Percentiles rank a stretch among this genome's conserved stretches.
Evolutionary conservation across 2,888 invertebrate genomes (phyloP).

Genomic region (Tetheella fluctuosa): DNA sequence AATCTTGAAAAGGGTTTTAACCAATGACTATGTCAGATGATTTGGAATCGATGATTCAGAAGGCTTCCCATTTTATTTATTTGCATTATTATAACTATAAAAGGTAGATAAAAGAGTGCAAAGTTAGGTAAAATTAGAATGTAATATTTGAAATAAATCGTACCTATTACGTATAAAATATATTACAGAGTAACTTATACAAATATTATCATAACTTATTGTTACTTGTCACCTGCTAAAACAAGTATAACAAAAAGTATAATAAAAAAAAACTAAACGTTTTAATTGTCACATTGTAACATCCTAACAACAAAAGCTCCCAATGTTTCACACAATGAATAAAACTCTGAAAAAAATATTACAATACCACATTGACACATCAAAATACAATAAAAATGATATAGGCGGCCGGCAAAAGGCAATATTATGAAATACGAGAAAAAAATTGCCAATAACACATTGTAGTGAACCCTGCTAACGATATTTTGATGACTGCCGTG

Average conservation of each 20-base stretch:
- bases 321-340: slow-evolving; percentile 45
- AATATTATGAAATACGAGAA: slow-evolving; percentile 73
- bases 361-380: slow-evolving; percentile 52
- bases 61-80: too few species aligned
- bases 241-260: slow-evolving; percentile 20
- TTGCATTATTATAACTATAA: too few species aligned
- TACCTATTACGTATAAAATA: neutral
- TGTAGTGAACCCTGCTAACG: slow-evolving; percentile 67
- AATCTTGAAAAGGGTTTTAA: too few species aligned
- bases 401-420: slow-evolving; percentile 44
- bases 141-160: neutral
- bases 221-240: neutral
- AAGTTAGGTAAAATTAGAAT: neutral
- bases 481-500: slow-evolving; percentile 76
- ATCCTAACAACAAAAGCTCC: slow-evolving; percentile 28
- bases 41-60: too few species aligned
- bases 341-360: slow-evolving; percentile 32
- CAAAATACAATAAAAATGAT: slow-evolving; percentile 58
- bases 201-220: neutral
- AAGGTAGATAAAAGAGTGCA: too few species aligned
- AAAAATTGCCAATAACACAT: slow-evolving; percentile 75
- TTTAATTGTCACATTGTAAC: slow-evolving; percentile 42
- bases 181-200: neutral
- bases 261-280: slow-evolving; percentile 35
- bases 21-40: too few species aligned